phyloP scores from a whole-genome alignment of 2,797 vertebrate species.

The Enteromius thamalakanensis region DNA sequence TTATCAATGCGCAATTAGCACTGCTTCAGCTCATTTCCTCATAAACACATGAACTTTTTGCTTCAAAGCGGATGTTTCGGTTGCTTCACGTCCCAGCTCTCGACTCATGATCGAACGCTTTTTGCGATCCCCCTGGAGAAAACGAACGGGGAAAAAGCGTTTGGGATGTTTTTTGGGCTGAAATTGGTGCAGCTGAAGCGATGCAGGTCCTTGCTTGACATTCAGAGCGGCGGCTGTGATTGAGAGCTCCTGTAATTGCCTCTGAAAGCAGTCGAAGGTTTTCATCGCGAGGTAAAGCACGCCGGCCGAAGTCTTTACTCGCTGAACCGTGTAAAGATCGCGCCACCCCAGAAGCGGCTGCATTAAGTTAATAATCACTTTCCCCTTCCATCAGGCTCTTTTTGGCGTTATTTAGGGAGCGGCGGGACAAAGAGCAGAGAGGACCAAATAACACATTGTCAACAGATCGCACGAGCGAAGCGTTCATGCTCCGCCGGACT shows the following conservation, averaged over 20 bases:
- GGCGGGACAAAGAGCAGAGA: constrained; percentile 67
- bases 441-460: constrained; percentile 68
- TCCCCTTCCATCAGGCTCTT: constrained; percentile 75
- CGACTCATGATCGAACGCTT: not conserved
- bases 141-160: not conserved
- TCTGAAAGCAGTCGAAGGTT: constrained; percentile 71
- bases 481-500: constrained; percentile 76
- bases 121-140: not conserved
- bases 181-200: constrained; percentile 44
- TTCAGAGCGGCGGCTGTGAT: constrained; percentile 62
- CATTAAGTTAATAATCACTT: constrained; percentile 77
- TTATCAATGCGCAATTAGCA: not conserved
- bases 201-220: constrained; percentile 61
- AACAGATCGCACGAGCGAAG: constrained; percentile 74
- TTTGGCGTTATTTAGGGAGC: constrained; percentile 67
- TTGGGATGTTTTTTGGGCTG: not conserved
- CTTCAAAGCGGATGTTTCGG: not conserved
- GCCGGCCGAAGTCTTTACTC: constrained; percentile 58
- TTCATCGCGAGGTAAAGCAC: constrained; percentile 64
- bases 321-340: constrained; percentile 75
- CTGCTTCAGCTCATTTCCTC: not conserved
- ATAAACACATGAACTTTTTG: not conserved
- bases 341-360: constrained; percentile 63
- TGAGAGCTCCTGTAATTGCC: constrained; percentile 74
- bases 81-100: not conserved